phyloP scores from a whole-genome alignment of 2,888 invertebrate genomes.

The Micoletzkya japonica region DNA sequence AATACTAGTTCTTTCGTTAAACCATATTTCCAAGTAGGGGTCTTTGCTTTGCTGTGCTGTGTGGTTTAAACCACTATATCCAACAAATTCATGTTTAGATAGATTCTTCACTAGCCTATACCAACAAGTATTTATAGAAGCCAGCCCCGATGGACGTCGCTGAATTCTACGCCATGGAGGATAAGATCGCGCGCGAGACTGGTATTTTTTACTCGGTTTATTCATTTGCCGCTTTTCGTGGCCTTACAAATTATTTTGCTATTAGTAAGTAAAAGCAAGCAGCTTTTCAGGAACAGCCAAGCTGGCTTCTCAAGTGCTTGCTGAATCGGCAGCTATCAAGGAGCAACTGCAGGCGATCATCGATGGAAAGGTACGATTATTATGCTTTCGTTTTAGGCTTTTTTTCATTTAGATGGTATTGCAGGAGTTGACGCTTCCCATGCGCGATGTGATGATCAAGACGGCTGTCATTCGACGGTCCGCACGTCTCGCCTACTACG shows the following conservation, averaged over 20 bases:
- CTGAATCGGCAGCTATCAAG: neutral
- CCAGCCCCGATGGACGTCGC: neutral
- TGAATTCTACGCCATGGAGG: slow-evolving; percentile 42
- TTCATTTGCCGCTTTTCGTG: neutral
- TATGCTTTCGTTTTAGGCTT: neutral
- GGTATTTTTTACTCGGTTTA: neutral
- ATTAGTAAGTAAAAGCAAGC: neutral
- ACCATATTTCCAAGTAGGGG: too few relatives aligned
- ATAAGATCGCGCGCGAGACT: slow-evolving; percentile 33
- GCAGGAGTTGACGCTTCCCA: neutral
- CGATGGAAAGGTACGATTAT: slow-evolving; percentile 5
- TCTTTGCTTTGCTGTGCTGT: too few relatives aligned
- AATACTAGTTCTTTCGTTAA: too few relatives aligned
- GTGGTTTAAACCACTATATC: too few relatives aligned
- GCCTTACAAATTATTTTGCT: neutral
- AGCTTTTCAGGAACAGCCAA: neutral
- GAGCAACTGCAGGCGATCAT: slow-evolving; percentile 15
- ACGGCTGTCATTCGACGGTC: slow-evolving; percentile 1
- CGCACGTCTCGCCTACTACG: slow-evolving; percentile 19
- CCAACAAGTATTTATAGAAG: neutral
- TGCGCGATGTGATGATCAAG: neutral
- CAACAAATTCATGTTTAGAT: too few relatives aligned
- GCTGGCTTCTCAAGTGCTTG: neutral
- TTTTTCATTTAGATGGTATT: neutral
- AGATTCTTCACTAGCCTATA: neutral